Evolutionary conservation across 2,888 invertebrate species (phyloP).

Genomic region (Oligia fasciuncula): DNA sequence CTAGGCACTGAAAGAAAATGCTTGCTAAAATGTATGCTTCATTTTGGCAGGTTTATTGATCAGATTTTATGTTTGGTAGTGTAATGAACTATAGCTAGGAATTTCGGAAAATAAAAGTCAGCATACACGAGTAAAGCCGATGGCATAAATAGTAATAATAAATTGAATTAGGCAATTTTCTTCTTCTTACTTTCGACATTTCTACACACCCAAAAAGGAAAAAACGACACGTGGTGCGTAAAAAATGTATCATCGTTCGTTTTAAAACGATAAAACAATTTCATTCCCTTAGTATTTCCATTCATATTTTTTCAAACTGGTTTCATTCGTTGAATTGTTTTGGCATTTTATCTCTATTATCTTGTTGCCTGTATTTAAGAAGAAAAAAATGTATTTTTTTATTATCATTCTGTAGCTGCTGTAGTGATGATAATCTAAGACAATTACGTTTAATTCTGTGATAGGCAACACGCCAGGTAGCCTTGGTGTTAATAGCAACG

Average conservation of each 20-base stretch:
- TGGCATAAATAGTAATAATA: background rate
- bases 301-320: conserved; percentile 25
- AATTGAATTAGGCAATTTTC: background rate
- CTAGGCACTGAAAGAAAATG: background rate
- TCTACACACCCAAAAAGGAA: background rate
- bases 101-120: background rate
- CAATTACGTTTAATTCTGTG: conserved; percentile 2
- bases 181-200: background rate
- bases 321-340: conserved; percentile 11
- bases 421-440: background rate
- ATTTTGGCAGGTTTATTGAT: background rate
- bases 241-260: background rate
- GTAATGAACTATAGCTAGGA: background rate
- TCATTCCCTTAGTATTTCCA: conserved; percentile 22
- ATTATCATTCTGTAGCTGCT: background rate
- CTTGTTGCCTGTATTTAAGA: background rate
- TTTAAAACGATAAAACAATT: background rate
- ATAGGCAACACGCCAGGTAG: background rate
- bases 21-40: background rate
- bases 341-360: background rate
- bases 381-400: background rate
- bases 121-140: background rate
- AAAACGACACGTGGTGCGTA: background rate
- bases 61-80: background rate
- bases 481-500: background rate